Evolutionary conservation across 2,797 vertebrate genomes (phyloP), one percentile per base, ranked within the genome.

Genomic region (Megalops cyprinoides): DNA sequence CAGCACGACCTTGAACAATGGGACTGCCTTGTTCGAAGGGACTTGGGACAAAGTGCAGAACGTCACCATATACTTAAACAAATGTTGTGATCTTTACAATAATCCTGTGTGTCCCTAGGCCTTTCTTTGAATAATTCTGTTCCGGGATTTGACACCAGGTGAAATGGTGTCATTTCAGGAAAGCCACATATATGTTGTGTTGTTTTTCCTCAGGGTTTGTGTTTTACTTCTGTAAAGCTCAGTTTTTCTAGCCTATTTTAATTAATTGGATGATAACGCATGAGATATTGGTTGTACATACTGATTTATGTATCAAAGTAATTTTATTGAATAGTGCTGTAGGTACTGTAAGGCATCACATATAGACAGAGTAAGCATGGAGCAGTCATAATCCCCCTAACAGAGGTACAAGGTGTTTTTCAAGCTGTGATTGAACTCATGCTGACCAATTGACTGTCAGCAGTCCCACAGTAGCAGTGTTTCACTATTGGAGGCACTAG

Each of bases 31-130:
- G 39, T 96, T 97, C 83, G 89, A 83, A 0, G 95, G 92, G 51
- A 14, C 80, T 5, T 95, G 96, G 96, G 85, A 48, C n/a, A 82
- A 74, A 1, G 87, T 91, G 4, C 74, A 46, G 3, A 90, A 95
- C 0, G 86, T 84, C 1, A 14, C 71, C 0, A 0, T n/a, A 3
- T 94, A 88, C 84, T 88, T 96, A 12, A 80, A 14, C 0, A 89
- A 90, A 56, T 99, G 98, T 90, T 99, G 96, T 0, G 56, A 49
- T 20, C 60, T 96, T 82, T 94, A 94, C 85, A 90, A 94, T 79
- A 82, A 69, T 74, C 82, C 89, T 0, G 55, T 88, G 79, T 96
- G 93, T 86, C 53, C 14, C 9, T 94, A 93, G 84, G 75, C 18
- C 31, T 42, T 58, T 8, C 14, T 10, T 1, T 18, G 3, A 34